Evolutionary conservation across 2,797 vertebrate genomes (phyloP).

Genomic region (Dallia pectoralis): DNA sequence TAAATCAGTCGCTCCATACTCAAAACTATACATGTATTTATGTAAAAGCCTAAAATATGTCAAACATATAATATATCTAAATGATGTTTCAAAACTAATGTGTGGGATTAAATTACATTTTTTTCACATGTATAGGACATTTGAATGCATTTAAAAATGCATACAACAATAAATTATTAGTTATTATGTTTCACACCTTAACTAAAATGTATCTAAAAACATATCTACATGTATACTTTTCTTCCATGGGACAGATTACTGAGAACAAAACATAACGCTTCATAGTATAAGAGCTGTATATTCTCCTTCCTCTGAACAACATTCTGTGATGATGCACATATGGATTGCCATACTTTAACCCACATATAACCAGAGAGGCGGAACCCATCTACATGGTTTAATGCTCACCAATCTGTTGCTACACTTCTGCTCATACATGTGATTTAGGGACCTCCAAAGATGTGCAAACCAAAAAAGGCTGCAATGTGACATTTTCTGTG

Average conservation of each 20-base stretch:
- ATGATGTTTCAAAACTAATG: no score
- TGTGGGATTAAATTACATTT: no score
- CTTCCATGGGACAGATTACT: background rate
- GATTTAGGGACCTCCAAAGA: conserved; percentile 59
- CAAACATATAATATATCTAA: no score
- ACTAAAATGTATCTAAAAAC: no score
- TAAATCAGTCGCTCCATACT: background rate
- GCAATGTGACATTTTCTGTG: conserved; percentile 43
- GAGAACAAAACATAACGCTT: conserved; percentile 24
- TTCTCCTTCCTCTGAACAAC: conserved; percentile 14
- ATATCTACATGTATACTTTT: no score
- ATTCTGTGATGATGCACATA: background rate
- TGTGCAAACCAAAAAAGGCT: conserved; percentile 39
- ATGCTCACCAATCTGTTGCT: conserved; percentile 46
- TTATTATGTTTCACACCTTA: no score
- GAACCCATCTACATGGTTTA: conserved; percentile 48
- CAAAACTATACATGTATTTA: no score
- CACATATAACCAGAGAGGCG: conserved; percentile 40
- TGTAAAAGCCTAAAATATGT: no score
- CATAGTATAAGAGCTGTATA: conserved; percentile 10
- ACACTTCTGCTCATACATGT: conserved; percentile 54
- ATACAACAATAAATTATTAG: no score
- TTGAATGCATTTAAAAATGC: no score
- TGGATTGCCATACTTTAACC: conserved; percentile 18
- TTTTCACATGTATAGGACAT: no score